These are phyloP conservation scores for Eristalis intricaria DNA, from an alignment of 2,888 invertebrate genomes.

Conservation along the genomic window DNA sequence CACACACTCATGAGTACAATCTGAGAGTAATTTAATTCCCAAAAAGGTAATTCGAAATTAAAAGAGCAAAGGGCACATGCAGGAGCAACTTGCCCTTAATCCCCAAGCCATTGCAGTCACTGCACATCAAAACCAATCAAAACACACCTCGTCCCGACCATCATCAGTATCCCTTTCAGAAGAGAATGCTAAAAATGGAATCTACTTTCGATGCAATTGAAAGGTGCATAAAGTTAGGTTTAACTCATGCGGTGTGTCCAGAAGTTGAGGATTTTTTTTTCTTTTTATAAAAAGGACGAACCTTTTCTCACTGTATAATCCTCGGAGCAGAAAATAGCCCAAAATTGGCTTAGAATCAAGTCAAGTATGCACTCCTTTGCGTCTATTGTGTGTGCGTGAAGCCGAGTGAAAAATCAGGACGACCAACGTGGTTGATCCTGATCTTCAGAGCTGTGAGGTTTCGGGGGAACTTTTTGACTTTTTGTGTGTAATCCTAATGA, in stretches of 20 bases:
- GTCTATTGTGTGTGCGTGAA: constrained; percentile 29
- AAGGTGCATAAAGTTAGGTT: constrained; percentile 66
- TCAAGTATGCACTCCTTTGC: constrained; percentile 78
- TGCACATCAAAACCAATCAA: constrained; percentile 70
- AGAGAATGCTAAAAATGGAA: constrained; percentile 10
- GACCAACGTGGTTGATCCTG: constrained; percentile 13
- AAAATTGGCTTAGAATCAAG: constrained; percentile 81
- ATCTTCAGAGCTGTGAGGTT: constrained; percentile 72
- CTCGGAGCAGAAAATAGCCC: constrained; percentile 73
- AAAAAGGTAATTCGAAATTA: constrained; percentile 61
- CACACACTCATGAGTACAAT: constrained; percentile 50
- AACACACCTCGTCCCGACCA: constrained; percentile 42
- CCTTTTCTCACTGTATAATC: constrained; percentile 54
- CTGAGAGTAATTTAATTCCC: constrained; percentile 50
- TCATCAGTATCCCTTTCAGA: constrained; percentile 16
- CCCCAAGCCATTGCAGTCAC: constrained; percentile 53
- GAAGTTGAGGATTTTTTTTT: constrained; percentile 41
- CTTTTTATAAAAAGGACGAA: constrained; percentile 35
- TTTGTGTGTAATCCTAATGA: constrained; percentile 80
- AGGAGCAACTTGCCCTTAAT: constrained; percentile 26
- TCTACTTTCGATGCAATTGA: constrained; percentile 61
- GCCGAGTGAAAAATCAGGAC: constrained; percentile 5
- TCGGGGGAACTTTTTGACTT: constrained; percentile 76
- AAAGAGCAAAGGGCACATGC: constrained; percentile 4
- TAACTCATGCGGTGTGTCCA: constrained; percentile 62